Conservation (phyloP, 1,140 invertebrate species). For the Heliconius himera region DNA sequence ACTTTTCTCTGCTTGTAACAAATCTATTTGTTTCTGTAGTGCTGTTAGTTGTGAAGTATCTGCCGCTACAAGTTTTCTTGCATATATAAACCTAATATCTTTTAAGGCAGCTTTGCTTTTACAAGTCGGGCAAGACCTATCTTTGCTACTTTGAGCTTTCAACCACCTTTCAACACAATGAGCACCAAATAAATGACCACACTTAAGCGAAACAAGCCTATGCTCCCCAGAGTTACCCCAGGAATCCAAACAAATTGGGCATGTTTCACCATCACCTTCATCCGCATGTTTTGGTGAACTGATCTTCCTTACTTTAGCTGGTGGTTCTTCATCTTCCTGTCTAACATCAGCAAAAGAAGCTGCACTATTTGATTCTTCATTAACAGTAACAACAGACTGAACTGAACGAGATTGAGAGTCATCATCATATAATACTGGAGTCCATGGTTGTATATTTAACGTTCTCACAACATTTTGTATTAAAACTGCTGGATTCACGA, state of each 20-base stretch:
- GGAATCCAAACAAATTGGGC: constrained; percentile 93
- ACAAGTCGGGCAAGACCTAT: constrained; percentile 91
- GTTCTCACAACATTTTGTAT: neutral
- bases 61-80: constrained; percentile 77
- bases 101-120: constrained; percentile 88
- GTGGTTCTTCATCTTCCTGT: constrained; percentile 53
- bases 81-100: constrained; percentile 88
- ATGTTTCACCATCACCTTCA: constrained; percentile 86
- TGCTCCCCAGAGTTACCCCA: constrained; percentile 94
- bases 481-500: constrained; percentile 5
- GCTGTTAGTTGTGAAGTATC: constrained; percentile 81
- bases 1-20: constrained; percentile 64
- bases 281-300: constrained; percentile 59
- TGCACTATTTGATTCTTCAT: constrained; percentile 48
- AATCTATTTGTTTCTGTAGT: constrained; percentile 81
- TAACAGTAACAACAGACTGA: constrained; percentile 31
- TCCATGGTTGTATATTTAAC: constrained; percentile 13
- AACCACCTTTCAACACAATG: constrained; percentile 93
- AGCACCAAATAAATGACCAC: constrained; percentile 95
- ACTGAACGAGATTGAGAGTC: constrained; percentile 33
- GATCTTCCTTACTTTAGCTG: constrained; percentile 64
- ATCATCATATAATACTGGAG: constrained; percentile 25
- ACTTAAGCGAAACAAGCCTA: constrained; percentile 90
- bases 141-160: constrained; percentile 61
- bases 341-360: constrained; percentile 29